Base-by-base conservation (phyloP, 2,113 vertebrate species). In the Reinhardtius hippoglossoides region DNA sequence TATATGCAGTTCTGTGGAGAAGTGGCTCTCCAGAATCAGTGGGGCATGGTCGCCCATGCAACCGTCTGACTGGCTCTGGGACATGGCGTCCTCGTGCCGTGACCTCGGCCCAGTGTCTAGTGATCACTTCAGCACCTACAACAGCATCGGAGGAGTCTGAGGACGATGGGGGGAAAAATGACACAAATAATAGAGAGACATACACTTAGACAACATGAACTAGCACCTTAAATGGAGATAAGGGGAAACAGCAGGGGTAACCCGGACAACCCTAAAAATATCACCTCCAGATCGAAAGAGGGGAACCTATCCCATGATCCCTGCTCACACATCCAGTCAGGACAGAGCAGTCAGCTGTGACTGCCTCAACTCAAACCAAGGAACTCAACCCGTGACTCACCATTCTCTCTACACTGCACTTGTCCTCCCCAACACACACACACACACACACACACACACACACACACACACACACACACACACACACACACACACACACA, bases 1-100 rank as follows among this genome's bases (percentile, higher is more conserved):
- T 76, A 91, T 91, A 37, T 89, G 88, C 26, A 94, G 91, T 23
- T 89, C 73, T 0, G 96, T 92, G 66, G 31, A 31, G 31, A 96
- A 95, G 5, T 85, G 91, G 44, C 69, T 85, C 23, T 95, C 95
- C 67, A 95, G 84, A 0, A 95, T 44, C 1, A 92, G 78, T 24
- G 87, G 88, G 14, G 76, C 58, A 76, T 93, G 84, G 68, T 96
- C 93, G 0, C 88, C 94, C 81, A 70, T 6, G 12, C 88, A 81
- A 68, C 91, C 93, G 75, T 68, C 88, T 0, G 94, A 88, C 67
- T 92, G 84, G 55, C 80, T 70, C 24, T 94, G 72, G 62, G 96
- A 92, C 96, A 96, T 96, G 76, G 40, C 10, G 59, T 76, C 76
- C 75, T 81, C 48, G 71, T 44, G 27, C 57, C 26, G 50, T 48